phyloP scores from a whole-genome alignment of 2,888 invertebrate genomes.

The Resseliella maxima region DNA sequence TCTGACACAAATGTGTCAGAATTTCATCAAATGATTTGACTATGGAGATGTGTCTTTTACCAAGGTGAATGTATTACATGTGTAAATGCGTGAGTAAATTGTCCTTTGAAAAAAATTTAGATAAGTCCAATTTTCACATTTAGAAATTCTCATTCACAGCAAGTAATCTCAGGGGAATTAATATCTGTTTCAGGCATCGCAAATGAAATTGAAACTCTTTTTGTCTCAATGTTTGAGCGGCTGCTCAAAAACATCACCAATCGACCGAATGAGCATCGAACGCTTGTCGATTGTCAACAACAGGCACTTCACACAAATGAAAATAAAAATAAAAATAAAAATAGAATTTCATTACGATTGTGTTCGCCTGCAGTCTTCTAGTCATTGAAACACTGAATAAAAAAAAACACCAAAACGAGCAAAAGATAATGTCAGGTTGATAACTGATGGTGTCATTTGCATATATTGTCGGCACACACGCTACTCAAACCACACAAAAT shows the following conservation, averaged over 20 bases:
- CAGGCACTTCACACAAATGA: conserved; percentile 15
- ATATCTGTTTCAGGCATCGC: background rate
- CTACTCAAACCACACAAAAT: background rate
- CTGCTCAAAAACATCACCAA: background rate
- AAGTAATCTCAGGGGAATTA: background rate
- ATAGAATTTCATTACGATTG: conserved; percentile 1
- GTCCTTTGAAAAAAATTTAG: background rate
- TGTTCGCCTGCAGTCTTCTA: conserved; percentile 22
- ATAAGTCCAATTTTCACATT: background rate
- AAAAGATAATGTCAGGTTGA: conserved; percentile 52
- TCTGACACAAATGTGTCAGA: too few species aligned
- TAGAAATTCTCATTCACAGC: background rate
- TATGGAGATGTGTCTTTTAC: background rate
- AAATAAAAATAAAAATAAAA: background rate
- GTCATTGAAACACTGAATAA: background rate
- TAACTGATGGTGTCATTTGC: conserved; percentile 55
- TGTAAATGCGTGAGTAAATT: background rate
- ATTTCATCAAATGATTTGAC: background rate
- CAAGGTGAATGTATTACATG: background rate
- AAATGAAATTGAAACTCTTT: conserved; percentile 17
- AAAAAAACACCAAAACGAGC: conserved; percentile 2
- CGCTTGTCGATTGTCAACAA: background rate
- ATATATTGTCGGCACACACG: conserved; percentile 18
- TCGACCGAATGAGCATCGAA: background rate
- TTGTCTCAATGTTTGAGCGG: background rate